These are phyloP conservation scores for Celastrina argiolus DNA, from an alignment of 2,888 invertebrate species.

Conservation along the genomic window DNA sequence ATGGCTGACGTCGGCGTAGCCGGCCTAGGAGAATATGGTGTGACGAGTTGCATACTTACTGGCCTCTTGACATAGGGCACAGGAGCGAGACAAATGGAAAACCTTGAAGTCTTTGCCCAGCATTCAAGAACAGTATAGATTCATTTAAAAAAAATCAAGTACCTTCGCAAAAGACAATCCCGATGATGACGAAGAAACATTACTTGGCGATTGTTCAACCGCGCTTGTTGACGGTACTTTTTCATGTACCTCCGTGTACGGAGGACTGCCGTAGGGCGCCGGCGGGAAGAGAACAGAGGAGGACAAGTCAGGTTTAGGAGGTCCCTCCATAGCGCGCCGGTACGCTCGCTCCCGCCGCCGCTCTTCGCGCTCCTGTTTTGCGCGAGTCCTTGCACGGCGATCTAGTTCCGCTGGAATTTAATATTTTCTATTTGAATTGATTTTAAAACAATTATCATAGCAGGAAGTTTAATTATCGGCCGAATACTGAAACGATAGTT, in stretches of 20 bases:
- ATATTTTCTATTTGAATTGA: neutral
- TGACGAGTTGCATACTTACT: no score
- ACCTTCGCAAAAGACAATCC: conserved; percentile 73
- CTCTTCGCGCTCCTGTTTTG: conserved; percentile 86
- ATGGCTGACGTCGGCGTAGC: no score
- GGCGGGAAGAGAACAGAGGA: conserved; percentile 62
- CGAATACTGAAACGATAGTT: no score
- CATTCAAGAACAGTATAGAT: no score
- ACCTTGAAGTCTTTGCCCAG: no score
- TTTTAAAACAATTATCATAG: neutral
- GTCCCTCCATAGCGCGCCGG: conserved; percentile 83
- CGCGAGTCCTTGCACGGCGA: conserved; percentile 82
- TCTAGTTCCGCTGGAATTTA: conserved; percentile 82
- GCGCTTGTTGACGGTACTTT: conserved; percentile 29
- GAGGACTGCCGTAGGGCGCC: conserved; percentile 46
- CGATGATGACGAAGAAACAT: conserved; percentile 47
- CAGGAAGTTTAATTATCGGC: no score
- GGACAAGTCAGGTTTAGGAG: conserved; percentile 80
- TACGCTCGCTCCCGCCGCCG: conserved; percentile 87
- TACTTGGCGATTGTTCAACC: conserved; percentile 31
- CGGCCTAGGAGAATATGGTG: no score
- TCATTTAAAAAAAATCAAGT: no score
- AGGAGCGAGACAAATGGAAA: no score
- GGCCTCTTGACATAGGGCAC: no score
- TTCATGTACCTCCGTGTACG: conserved; percentile 32